Base-by-base conservation (phyloP, 2,797 vertebrate genomes). In the Argyrosomus regius region DNA sequence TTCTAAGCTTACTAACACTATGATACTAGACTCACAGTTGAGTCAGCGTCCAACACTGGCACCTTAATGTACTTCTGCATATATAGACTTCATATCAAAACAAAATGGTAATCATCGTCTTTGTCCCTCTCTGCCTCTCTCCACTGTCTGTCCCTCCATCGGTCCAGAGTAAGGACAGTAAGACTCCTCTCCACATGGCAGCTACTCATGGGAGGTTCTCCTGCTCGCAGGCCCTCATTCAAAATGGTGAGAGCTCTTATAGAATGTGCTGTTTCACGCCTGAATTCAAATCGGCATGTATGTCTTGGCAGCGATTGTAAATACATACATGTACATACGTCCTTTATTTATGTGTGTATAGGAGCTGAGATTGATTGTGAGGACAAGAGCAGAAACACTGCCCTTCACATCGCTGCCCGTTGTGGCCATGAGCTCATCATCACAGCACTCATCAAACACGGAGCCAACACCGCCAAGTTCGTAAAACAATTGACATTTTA, bases 121-220 rank as follows among this genome's bases (percentile, higher is more conserved):
- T 70, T 49, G 3, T 72, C 7, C 31, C 12, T 13, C 39, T 66
- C 10, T 46, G 11, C 60, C 12, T 61, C 6, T 17, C 39, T 59
- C 20, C 31, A 3, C 20, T 61, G 2, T 74, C 31, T 82, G 17
- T 81, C 13, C 18, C n/a, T 73, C 71, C n/a, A 13, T 81, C 53
- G 80, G 60, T 77, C 65, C 95, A 99, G 98, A 99, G 98, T 95
- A 98, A 98, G 94, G 98, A 99, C 86, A 97, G 97, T 17, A 99
- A 98, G 94, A 99, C 97, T 62, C 97, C 98, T 45, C 95, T 99
- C 79, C 98, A 99, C 89, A 98, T 99, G 98, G 97, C 98, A 63
- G 97, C 98, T 4, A 97, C 98, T 78, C 97, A 98, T 57, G 98
- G 98, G 89, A 95, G 97, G 93, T 99, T 99, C 95, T 99, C 98